Conservation (phyloP, 1,140 invertebrate species). For the Chironomus striatipennis region DNA sequence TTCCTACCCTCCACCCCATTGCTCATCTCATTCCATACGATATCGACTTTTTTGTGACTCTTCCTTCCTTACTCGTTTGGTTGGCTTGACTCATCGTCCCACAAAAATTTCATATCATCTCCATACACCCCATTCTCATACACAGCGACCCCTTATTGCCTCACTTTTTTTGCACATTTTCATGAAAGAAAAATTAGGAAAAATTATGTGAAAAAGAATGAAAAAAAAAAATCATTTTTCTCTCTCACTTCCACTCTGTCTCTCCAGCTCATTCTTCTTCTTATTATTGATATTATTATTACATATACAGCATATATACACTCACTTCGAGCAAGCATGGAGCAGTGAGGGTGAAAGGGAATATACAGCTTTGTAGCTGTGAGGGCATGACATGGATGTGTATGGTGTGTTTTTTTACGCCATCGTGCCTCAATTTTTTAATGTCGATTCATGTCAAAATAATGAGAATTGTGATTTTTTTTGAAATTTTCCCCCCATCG, state of each 20-base stretch:
- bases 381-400: not conserved
- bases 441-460: conserved; percentile 2
- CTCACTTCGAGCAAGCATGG: not conserved
- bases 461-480: conserved; percentile 8
- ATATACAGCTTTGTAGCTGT: not conserved
- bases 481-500: not conserved
- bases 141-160: not conserved
- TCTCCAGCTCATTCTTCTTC: too few relatives aligned
- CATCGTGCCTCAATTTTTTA: not conserved
- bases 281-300: too few relatives aligned
- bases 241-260: not conserved
- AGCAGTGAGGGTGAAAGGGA: not conserved
- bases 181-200: not conserved
- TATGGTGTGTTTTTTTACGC: not conserved
- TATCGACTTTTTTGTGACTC: not conserved
- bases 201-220: conserved; percentile 18
- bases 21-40: too few relatives aligned
- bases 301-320: too few relatives aligned
- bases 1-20: not conserved
- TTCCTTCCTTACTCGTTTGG: not conserved
- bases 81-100: not conserved
- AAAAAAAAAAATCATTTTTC: not conserved
- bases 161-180: not conserved
- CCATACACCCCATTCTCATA: not conserved
- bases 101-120: not conserved